Evolutionary conservation across 2,888 invertebrate genomes (phyloP).

Genomic region (Hanleya hanleyi): DNA sequence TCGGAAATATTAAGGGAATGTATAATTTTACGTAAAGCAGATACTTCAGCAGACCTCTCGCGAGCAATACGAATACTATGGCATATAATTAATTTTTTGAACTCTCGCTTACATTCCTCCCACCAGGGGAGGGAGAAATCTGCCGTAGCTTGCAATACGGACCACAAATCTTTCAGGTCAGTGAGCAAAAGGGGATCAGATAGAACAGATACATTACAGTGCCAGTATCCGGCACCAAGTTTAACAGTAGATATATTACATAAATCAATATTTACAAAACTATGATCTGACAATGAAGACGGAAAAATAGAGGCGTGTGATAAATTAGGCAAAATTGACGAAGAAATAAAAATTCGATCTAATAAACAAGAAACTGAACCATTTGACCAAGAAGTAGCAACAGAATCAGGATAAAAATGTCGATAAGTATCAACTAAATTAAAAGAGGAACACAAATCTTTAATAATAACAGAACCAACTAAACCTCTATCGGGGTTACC

Average conservation of each 20-base stretch:
- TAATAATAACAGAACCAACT: neutral
- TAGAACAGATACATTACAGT: constrained; percentile 10
- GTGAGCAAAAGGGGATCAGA: neutral
- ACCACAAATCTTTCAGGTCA: neutral
- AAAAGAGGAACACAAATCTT: neutral
- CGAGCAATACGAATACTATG: neutral
- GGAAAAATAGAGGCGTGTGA: neutral
- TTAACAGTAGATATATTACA: neutral
- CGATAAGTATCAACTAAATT: constrained; percentile 7
- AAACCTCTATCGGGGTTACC: constrained; percentile 1
- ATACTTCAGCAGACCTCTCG: neutral
- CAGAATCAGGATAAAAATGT: neutral
- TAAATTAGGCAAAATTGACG: neutral
- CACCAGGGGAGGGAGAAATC: neutral
- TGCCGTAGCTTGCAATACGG: neutral
- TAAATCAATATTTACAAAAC: neutral
- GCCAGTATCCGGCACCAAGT: constrained; percentile 13
- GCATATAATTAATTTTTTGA: neutral
- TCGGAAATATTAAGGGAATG: neutral
- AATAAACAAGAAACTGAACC: neutral
- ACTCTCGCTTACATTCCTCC: neutral
- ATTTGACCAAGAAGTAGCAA: neutral
- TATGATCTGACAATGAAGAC: constrained; percentile 9
- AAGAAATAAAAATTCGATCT: constrained; percentile 16
- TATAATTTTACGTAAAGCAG: neutral